Conservation (phyloP, 2,888 invertebrate genomes). For the Macrophya annulata region DNA sequence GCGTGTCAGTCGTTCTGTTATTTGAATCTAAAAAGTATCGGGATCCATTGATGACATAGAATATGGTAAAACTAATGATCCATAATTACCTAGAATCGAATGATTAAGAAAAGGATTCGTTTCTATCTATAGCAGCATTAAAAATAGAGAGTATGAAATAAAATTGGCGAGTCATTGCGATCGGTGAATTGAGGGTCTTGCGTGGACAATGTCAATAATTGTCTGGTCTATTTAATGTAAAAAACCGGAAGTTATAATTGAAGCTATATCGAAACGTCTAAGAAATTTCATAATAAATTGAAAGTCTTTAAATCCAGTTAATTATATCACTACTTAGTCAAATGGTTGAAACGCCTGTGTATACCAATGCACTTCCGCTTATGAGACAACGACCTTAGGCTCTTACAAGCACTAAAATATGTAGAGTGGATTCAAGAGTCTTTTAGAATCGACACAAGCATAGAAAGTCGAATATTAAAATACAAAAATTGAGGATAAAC, state of each 20-base stretch:
- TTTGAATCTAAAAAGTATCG: background rate
- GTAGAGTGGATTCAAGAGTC: background rate
- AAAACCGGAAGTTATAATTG: slow-evolving; percentile 27
- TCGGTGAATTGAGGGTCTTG: background rate
- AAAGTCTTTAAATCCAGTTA: slow-evolving; percentile 40
- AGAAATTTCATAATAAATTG: slow-evolving; percentile 8
- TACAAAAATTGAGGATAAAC: background rate
- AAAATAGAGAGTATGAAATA: background rate
- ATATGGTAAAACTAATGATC: background rate
- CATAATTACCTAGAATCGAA: background rate
- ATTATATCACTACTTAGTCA: slow-evolving; percentile 29
- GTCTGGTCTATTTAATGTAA: background rate
- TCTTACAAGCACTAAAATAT: background rate
- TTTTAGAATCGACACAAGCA: background rate
- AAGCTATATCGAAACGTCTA: background rate
- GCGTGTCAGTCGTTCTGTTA: background rate
- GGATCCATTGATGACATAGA: background rate
- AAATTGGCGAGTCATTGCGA: background rate
- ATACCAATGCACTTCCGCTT: slow-evolving; percentile 2
- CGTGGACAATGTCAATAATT: slow-evolving; percentile 19
- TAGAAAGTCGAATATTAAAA: slow-evolving; percentile 8
- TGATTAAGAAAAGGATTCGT: background rate
- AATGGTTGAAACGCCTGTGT: slow-evolving; percentile 10
- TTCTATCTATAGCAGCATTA: background rate
- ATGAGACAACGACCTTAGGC: background rate